Conservation (phyloP, 1,140 invertebrate species). For the Harlomillsia oculata region DNA sequence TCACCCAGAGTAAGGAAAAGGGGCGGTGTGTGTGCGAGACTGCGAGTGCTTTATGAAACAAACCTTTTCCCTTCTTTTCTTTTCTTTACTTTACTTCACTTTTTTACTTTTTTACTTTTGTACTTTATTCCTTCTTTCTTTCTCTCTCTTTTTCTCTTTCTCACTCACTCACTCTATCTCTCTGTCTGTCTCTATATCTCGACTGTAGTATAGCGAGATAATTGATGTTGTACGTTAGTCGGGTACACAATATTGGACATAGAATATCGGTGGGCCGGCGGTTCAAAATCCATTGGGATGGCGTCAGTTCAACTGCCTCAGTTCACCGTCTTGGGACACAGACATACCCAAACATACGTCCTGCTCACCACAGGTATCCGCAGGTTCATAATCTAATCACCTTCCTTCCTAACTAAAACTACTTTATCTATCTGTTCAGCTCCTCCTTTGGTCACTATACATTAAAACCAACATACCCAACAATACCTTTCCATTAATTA, state of each 20-base stretch:
- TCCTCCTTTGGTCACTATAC: no score
- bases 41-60: no score
- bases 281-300: constrained; percentile 77
- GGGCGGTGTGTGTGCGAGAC: no score
- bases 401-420: neutral
- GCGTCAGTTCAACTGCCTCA: constrained; percentile 84
- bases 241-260: constrained; percentile 96
- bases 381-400: neutral
- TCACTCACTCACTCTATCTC: constrained; percentile 1
- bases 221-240: constrained; percentile 55
- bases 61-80: no score
- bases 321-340: constrained; percentile 86
- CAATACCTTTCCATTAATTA: no score
- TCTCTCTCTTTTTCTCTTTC: constrained; percentile 6
- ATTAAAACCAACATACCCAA: no score
- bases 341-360: constrained; percentile 82
- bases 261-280: constrained; percentile 86
- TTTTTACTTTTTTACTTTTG: no score
- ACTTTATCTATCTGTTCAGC: neutral
- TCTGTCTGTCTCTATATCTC: neutral
- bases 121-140: no score
- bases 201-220: constrained; percentile 17
- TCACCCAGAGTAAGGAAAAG: no score
- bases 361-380: constrained; percentile 75
- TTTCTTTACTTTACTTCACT: no score